These are phyloP conservation scores for Myotis myotis DNA, from an alignment of 2,797 vertebrate genomes.

Conservation along the genomic window DNA sequence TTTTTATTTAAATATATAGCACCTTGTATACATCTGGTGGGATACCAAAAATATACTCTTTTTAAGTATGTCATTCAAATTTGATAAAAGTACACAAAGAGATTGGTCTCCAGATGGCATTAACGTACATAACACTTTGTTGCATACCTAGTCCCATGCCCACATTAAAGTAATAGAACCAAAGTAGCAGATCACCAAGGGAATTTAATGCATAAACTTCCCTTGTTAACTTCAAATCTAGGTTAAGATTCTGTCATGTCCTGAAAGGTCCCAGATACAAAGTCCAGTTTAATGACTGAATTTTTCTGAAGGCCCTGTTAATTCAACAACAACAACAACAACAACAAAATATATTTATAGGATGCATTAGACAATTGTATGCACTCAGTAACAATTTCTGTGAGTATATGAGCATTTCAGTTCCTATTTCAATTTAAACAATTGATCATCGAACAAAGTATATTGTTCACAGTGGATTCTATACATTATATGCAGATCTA, in stretches of 20 bases:
- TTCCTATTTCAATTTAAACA: background rate
- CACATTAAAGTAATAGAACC: background rate
- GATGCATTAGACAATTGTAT: background rate
- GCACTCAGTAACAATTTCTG: background rate
- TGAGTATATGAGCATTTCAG: background rate
- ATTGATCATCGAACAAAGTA: background rate
- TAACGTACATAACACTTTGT: background rate
- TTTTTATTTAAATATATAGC: background rate
- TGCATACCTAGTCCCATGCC: background rate
- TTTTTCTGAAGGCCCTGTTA: background rate
- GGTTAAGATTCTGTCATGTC: background rate
- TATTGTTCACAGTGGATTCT: background rate
- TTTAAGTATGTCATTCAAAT: slow-evolving; percentile 42
- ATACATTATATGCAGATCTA: background rate
- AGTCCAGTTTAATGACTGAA: background rate
- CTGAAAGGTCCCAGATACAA: background rate
- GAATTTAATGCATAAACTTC: background rate
- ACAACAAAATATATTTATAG: background rate
- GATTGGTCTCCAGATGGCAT: background rate
- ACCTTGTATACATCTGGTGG: background rate
- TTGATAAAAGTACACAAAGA: slow-evolving; percentile 31
- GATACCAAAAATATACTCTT: background rate
- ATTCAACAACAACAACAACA: background rate
- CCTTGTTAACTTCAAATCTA: background rate
- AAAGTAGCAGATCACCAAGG: background rate